Percentiles rank a stretch among this genome's conserved stretches.
Conservation (phyloP, 2,888 invertebrate genomes). For the Lacanobia oleracea region DNA sequence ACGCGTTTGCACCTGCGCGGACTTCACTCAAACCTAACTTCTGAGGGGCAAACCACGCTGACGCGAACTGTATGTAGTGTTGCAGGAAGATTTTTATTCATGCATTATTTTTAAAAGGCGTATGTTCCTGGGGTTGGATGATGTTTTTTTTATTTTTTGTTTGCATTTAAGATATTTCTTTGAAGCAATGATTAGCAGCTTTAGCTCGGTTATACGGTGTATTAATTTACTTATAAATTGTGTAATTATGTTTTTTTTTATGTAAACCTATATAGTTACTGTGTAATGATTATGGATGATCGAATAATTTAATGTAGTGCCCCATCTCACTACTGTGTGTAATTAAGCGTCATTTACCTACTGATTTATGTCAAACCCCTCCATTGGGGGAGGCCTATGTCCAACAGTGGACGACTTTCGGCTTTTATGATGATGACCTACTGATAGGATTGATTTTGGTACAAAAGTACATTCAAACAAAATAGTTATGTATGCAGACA, state of each 20-base stretch:
- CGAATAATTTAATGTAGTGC: constrained; percentile 1
- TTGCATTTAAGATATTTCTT: no score
- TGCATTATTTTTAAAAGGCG: constrained; percentile 10
- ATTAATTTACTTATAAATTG: neutral
- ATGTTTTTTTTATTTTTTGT: neutral
- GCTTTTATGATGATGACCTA: no score
- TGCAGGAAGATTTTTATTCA: neutral
- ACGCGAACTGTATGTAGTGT: no score
- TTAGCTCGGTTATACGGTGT: constrained; percentile 3
- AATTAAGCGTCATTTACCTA: neutral
- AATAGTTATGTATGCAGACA: neutral
- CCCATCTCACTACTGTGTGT: constrained; percentile 16
- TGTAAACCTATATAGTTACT: constrained; percentile 5
- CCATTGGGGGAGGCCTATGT: no score
- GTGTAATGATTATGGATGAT: neutral
- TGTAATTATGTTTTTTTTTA: neutral
- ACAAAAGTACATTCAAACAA: neutral
- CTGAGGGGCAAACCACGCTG: no score
- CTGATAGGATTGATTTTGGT: neutral
- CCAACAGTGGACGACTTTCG: no score
- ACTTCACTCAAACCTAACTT: no score
- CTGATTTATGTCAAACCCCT: no score
- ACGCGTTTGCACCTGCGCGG: no score
- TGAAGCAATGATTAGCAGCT: constrained; percentile 32
- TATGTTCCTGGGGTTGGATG: neutral